Base-by-base conservation (phyloP, 1,140 invertebrate species). In the Drosophila novamexicana region DNA sequence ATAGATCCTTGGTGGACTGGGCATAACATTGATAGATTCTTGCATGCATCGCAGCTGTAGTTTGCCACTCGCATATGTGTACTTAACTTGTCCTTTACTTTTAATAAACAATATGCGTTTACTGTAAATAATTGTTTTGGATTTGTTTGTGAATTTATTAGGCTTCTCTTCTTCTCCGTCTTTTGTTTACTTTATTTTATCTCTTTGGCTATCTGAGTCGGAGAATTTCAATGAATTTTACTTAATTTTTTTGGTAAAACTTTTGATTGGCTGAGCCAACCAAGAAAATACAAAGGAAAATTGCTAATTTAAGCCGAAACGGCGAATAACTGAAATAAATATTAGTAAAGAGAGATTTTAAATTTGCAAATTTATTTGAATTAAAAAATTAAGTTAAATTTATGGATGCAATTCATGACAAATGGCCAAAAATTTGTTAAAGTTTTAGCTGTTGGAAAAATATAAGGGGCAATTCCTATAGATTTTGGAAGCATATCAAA, bases 31-130 rank as follows among this genome's bases (percentile, higher is more conserved):
- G 10, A 12, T 40, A 40, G 10, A 0, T 40, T 47, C 37, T 16
- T 22, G 6, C 45, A 7, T 22, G 9, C 49, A 54, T 77, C 79
- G 39, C 80, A 82, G 75, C 73, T 82, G 80, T 56, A 39, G n/a
- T 22, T 50, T 58, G 45, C 37, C 52, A 32, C 29, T 42, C 22
- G 49, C 50, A 37, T 52, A 36, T 72, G 56, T 69, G 56, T 57
- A 9, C n/a, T 32, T 49, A 63, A 63, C 63, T 63, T 66, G 56
- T 37, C 71, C 66, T 68, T 70, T 85, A 78, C 82, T 81, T 85
- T 83, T 88, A 88, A 83, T 88, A 89, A 89, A 88, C 79, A 88
- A 89, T 69, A 89, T 75, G 83, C 76, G 89, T 88, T 83, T 83
- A 77, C 84, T 78, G 84, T 88, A 89, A 89, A 88, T 88, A 88